These are phyloP conservation scores for Xenus cinereus DNA, from an alignment of 2,113 vertebrate genomes.

Conservation along the genomic window DNA sequence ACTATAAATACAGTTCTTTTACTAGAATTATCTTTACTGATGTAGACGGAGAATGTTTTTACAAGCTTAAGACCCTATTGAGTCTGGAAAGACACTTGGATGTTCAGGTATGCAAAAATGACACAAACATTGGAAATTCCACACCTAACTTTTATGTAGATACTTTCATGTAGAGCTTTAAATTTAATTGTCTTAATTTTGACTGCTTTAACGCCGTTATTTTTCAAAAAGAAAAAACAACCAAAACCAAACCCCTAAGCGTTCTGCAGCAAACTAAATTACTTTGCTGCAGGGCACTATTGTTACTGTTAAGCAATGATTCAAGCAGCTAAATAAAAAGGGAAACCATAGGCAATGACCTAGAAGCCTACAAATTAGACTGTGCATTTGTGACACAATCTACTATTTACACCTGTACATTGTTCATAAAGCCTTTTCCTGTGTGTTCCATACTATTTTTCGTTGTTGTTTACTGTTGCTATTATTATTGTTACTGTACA, in stretches of 20 bases:
- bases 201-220: background rate
- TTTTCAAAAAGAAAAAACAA: background rate
- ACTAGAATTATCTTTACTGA: background rate
- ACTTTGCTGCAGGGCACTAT: background rate
- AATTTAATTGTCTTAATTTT: background rate
- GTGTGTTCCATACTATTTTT: background rate
- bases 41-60: background rate
- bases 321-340: background rate
- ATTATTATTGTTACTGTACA: background rate
- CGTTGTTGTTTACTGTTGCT: background rate
- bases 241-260: background rate
- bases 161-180: background rate
- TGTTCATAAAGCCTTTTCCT: background rate
- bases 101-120: background rate
- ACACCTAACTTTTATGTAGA: background rate
- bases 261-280: background rate
- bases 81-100: background rate
- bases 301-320: background rate
- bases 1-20: background rate
- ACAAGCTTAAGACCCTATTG: background rate
- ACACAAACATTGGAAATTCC: background rate
- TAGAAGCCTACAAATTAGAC: background rate
- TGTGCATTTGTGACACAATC: background rate
- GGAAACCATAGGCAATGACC: background rate
- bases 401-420: background rate